Evolutionary conservation across 2,797 vertebrate species (phyloP), one percentile per base, ranked within the genome.

Genomic region (Acanthurus leucopareius): DNA sequence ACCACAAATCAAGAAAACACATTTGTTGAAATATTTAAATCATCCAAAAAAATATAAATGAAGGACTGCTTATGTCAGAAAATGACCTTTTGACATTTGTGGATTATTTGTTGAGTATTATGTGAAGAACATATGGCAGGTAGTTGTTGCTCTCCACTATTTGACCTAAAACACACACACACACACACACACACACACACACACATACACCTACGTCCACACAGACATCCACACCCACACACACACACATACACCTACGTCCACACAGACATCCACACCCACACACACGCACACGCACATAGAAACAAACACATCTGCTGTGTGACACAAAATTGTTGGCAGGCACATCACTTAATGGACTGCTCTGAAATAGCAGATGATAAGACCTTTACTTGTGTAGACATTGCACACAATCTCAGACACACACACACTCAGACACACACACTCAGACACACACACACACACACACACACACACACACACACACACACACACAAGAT

Each of bases 1-100:
- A 73, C 25, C 45, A 61, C 60, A 71, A 19, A 75, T 67, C 15
- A n/a, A 20, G 10, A 66, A 63, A 64, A 74, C 15, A n/a, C 2
- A 38, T 73, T 60, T 49, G 22, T 11, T 45, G 9, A 77, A 75
- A 69, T 77, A 48, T 60, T 76, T 16, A 44, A 7, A 53, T 19
- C 38, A 19, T 47, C 0, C 40, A 14, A 49, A 63, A 54, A 69
- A 10, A 40, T 22, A 1, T 19, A 20, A 69, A 62, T 14, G 42
- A 69, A 45, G 11, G 2, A n/a, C n/a, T 62, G 0, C 32, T 58
- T 67, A 25, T 16, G 56, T 57, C 14, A 58, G 32, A 47, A 52
- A 57, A 52, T 0, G 10, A 10, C 4, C 3, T 16, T 58, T 58
- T 49, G 10, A 4, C 4, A 16, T 58, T 54, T 45, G 16, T 56